These are phyloP conservation scores for Galleria mellonella DNA, from an alignment of 1,140 invertebrate species.

Conservation along the genomic window DNA sequence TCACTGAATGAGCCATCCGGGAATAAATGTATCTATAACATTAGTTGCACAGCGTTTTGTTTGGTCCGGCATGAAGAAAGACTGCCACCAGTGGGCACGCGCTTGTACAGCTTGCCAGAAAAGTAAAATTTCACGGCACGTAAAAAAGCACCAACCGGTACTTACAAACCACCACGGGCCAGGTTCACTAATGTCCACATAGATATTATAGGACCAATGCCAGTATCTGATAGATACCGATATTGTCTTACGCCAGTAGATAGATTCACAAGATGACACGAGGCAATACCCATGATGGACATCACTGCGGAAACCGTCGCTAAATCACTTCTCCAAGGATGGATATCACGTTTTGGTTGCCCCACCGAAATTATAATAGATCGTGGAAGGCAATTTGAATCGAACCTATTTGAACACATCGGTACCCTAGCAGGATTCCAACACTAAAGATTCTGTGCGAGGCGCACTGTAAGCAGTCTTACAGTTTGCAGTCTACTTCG, in stretches of 20 bases:
- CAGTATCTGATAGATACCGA: slow-evolving; percentile 12
- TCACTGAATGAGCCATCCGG: slow-evolving; percentile 30
- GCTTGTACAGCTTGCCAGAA: slow-evolving; percentile 1
- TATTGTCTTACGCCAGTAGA: slow-evolving; percentile 34
- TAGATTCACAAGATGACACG: slow-evolving; percentile 32
- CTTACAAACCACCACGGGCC: slow-evolving; percentile 9
- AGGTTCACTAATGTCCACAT: slow-evolving; percentile 28
- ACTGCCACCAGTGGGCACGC: slow-evolving; percentile 19
- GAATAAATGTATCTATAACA: slow-evolving; percentile 17
- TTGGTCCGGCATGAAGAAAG: slow-evolving; percentile 43
- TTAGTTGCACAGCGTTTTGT: slow-evolving; percentile 34
- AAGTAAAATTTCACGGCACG: slow-evolving; percentile 15
- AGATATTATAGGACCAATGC: slow-evolving; percentile 39
- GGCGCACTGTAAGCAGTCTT: too few relatives aligned
- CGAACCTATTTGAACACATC: slow-evolving; percentile 15
- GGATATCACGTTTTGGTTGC: slow-evolving; percentile 37
- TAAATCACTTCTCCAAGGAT: slow-evolving; percentile 18
- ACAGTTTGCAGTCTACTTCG: too few relatives aligned
- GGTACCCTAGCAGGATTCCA: slow-evolving; percentile 8
- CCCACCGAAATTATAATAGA: background rate
- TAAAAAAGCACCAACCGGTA: slow-evolving; percentile 15
- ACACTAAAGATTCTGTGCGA: too few relatives aligned
- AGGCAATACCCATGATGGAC: slow-evolving; percentile 25
- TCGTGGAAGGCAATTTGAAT: background rate
- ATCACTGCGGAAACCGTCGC: slow-evolving; percentile 31